Evolutionary conservation across 2,113 vertebrate species (phyloP).

Genomic region (Diadophis punctatus): DNA sequence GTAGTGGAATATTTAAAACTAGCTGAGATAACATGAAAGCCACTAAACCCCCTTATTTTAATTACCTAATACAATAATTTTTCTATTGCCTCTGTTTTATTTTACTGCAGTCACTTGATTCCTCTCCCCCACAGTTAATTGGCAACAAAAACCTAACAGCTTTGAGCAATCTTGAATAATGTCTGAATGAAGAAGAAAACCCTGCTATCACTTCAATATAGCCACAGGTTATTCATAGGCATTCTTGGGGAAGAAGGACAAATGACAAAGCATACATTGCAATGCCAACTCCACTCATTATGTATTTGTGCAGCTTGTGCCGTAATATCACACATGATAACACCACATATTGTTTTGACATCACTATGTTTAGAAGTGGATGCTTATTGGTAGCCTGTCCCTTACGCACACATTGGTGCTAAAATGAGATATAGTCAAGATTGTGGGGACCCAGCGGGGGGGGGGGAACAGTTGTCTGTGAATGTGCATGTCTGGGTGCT

Average conservation of each 20-base stretch:
- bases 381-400: neutral
- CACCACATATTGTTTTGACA: neutral
- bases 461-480: neutral
- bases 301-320: neutral
- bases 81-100: neutral
- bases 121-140: neutral
- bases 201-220: neutral
- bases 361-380: neutral
- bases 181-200: neutral
- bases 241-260: neutral
- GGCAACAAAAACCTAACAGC: neutral
- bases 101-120: neutral
- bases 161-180: neutral
- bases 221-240: neutral
- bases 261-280: neutral
- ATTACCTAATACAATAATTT: neutral
- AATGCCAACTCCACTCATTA: neutral
- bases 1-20: slow-evolving; percentile 47
- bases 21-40: slow-evolving; percentile 42
- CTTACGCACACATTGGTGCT: neutral
- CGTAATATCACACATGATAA: neutral
- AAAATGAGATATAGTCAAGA: neutral
- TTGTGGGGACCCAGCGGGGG: neutral
- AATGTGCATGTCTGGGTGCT: neutral
- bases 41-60: slow-evolving; percentile 32